Base-by-base conservation (phyloP, 2,888 invertebrate genomes). In the Lagria hirta region DNA sequence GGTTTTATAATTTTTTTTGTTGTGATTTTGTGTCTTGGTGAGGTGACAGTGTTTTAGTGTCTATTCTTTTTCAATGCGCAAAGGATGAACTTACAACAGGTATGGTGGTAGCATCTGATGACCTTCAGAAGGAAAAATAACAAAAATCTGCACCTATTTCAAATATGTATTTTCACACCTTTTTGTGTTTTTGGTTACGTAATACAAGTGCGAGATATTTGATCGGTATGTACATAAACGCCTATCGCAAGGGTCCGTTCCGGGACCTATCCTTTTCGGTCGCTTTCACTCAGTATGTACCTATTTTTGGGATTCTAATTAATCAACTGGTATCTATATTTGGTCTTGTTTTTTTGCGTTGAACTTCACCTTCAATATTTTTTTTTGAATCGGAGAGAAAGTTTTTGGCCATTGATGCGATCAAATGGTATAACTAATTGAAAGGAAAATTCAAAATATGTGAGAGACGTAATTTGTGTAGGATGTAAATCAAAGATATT, bases 11-110 rank as follows among this genome's bases (percentile, higher is more conserved):
- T 12, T 6, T 6, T 27, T 3, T 27, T 12, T 8, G 13, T 11
- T 27, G 4, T 4, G 20, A 22, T 30, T 30, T 16, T 8, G 17
- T 16, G 17, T 16, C 6, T 29, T 7, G 4, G 8, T 15, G 14
- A 8, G 29, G 29, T 29, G 29, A 13, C 10, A 4, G 15, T 28
- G 16, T 28, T 6, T 28, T 7, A 30, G 16, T 37, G 37, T 21
- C 15, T n/a, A n/a, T n/a, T n/a, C n/a, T n/a, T n/a, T n/a, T n/a
- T n/a, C n/a, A n/a, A n/a, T n/a, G 29, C 35, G 26, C 6, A 21
- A 13, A 20, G 28, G 28, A 37, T 37, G 37, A 37, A 37, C 22
- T 21, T 37, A 17, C 37, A 37, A 21, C 37, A 37, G 37, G 37
- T 37, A 37, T 17, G 35, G 13, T 13, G 3, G n/a, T n/a, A n/a